Conservation (phyloP, 2,888 invertebrate species). For the Cheilosia vulpina region DNA sequence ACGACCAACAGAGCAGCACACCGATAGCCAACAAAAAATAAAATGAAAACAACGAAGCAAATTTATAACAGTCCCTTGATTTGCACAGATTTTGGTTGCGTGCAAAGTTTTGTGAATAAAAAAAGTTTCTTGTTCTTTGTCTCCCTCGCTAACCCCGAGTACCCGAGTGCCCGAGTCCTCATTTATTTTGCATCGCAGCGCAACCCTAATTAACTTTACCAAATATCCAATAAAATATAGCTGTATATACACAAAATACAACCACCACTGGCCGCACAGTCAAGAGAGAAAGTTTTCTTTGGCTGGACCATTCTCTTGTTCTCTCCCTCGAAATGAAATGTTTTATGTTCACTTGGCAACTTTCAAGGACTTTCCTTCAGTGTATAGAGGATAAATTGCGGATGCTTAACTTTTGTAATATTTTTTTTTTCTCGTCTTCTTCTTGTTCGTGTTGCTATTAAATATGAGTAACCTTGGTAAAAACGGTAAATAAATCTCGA, state of each 20-base stretch:
- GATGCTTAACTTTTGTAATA: conserved; percentile 36
- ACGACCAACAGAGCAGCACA: conserved; percentile 8
- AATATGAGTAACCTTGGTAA: conserved; percentile 35
- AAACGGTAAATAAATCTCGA: conserved; percentile 2
- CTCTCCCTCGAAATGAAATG: conserved; percentile 18
- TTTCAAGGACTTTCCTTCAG: conserved; percentile 37
- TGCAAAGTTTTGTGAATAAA: conserved; percentile 8
- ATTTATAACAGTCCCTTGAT: conserved; percentile 34
- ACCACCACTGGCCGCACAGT: not conserved
- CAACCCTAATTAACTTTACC: conserved; percentile 59
- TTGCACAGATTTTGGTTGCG: conserved; percentile 38
- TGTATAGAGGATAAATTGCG: conserved; percentile 28
- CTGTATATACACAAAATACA: not conserved
- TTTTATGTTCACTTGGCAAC: conserved; percentile 36
- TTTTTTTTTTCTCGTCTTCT: not conserved
- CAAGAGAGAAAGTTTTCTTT: conserved; percentile 21
- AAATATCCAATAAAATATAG: conserved; percentile 50
- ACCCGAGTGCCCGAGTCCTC: not conserved
- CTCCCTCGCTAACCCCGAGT: not conserved
- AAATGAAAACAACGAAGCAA: not conserved
- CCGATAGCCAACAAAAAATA: not conserved
- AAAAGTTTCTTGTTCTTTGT: conserved; percentile 37
- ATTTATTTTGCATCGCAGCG: conserved; percentile 49
- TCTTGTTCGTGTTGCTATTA: conserved; percentile 26
- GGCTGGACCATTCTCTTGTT: not conserved